A percentile compares a stretch with the other conserved stretches of the same genome.
Conservation (phyloP, 2,113 vertebrate species). For the Furnarius figulus region DNA sequence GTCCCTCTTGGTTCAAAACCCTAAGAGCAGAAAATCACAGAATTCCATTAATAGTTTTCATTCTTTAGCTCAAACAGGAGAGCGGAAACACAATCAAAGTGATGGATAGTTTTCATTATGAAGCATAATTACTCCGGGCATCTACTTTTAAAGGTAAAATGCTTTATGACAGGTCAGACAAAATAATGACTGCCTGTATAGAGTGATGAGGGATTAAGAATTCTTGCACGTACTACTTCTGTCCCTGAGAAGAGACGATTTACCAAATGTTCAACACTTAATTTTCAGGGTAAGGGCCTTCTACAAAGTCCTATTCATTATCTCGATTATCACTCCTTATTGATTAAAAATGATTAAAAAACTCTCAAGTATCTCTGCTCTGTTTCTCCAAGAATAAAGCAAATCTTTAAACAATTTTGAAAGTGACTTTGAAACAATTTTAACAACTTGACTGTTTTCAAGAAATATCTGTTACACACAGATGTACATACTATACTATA, state of each 20-base stretch:
- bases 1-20: conserved; percentile 98
- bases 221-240: not conserved
- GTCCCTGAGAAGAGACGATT: not conserved
- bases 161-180: conserved; percentile 26
- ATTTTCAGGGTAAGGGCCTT: not conserved
- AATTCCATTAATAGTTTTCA: conserved; percentile 35
- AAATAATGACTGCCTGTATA: not conserved
- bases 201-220: not conserved
- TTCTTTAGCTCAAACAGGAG: not conserved
- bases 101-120: conserved; percentile 39
- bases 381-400: not conserved
- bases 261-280: not conserved
- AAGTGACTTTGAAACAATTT: not conserved
- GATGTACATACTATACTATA: not conserved
- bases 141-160: not conserved
- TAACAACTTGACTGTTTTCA: not conserved
- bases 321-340: not conserved
- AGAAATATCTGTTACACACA: not conserved
- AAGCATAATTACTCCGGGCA: not conserved
- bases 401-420: not conserved
- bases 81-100: not conserved
- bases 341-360: not conserved
- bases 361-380: not conserved
- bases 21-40: conserved; percentile 68
- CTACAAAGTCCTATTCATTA: not conserved